Percentiles rank a stretch among this genome's conserved stretches.
Evolutionary conservation across 2,113 vertebrate species (phyloP).

Genomic region (Tor tambroides): DNA sequence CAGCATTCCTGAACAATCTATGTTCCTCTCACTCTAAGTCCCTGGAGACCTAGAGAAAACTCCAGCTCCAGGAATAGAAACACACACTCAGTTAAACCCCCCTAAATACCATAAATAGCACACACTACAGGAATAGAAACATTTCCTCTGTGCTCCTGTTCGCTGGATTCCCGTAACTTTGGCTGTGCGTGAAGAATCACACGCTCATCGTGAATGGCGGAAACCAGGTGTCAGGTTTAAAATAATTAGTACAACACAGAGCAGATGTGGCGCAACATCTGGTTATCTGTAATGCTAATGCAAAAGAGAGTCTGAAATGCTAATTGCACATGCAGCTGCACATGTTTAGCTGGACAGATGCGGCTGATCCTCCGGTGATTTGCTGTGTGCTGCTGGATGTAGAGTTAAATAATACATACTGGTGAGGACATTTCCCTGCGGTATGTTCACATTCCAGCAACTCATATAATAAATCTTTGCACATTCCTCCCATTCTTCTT

Average conservation of each 20-base stretch:
- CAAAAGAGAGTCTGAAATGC: background rate
- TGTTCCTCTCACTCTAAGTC: conserved; percentile 31
- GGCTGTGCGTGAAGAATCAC: background rate
- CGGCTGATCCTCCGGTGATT: too few species aligned
- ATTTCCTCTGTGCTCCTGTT: conserved; percentile 46
- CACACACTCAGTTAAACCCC: background rate
- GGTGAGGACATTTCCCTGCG: background rate
- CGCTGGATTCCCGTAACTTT: conserved; percentile 57
- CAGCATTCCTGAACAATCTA: conserved; percentile 46
- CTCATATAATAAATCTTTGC: background rate
- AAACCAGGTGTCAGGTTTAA: background rate
- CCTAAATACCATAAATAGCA: conserved; percentile 31
- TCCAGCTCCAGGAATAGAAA: conserved; percentile 14
- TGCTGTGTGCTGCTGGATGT: background rate
- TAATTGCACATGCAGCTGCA: background rate
- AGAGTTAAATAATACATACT: background rate
- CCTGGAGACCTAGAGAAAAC: conserved; percentile 34
- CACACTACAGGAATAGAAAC: conserved; percentile 49
- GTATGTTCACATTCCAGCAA: background rate
- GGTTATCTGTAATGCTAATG: background rate
- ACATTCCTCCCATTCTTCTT: background rate
- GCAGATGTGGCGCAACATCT: conserved; percentile 9
- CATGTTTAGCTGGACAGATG: background rate
- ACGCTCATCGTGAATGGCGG: background rate
- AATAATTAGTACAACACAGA: background rate